phyloP scores from a whole-genome alignment of 2,888 invertebrate species.

The Scaptomyza reducta region DNA sequence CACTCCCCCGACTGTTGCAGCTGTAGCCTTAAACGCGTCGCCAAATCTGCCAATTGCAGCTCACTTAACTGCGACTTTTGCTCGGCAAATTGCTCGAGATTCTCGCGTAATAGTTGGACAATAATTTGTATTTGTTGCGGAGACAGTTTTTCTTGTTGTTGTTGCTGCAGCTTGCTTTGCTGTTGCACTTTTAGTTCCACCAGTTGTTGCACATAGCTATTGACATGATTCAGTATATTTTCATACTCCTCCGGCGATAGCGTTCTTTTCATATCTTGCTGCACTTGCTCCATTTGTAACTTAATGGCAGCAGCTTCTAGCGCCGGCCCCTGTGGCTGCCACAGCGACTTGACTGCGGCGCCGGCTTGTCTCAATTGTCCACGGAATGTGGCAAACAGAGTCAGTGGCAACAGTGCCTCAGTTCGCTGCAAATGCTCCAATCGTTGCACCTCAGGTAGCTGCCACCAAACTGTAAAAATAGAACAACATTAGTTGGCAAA shows the following conservation, averaged over 20 bases:
- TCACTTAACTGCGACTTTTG: conserved; percentile 62
- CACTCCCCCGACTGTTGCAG: conserved; percentile 57
- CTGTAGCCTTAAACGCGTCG: conserved; percentile 69
- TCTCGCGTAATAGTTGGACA: conserved; percentile 78
- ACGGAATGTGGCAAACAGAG: conserved; percentile 70
- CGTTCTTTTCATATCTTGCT: conserved; percentile 72
- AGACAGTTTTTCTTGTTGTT: conserved; percentile 49
- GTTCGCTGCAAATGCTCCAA: conserved; percentile 60
- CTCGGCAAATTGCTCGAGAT: conserved; percentile 64
- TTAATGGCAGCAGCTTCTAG: conserved; percentile 37
- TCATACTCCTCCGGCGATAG: conserved; percentile 82
- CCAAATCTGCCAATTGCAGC: conserved; percentile 76
- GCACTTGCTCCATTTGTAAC: conserved; percentile 63
- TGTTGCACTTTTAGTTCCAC: conserved; percentile 79
- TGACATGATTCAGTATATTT: conserved; percentile 82
- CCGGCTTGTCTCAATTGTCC: conserved; percentile 54
- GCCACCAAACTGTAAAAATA: conserved; percentile 76
- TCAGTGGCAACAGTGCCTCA: conserved; percentile 73
- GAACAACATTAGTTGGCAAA: conserved; percentile 51
- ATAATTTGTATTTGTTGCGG: conserved; percentile 75
- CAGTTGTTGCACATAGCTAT: conserved; percentile 82
- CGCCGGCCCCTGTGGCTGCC: conserved; percentile 38
- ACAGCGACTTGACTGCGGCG: conserved; percentile 55
- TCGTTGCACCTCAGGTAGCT: conserved; percentile 84
- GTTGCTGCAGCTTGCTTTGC: conserved; percentile 54